Evolutionary conservation across 1,140 invertebrate species (phyloP), one percentile per base, ranked within the genome.

Genomic region (Meteorus sp.): DNA sequence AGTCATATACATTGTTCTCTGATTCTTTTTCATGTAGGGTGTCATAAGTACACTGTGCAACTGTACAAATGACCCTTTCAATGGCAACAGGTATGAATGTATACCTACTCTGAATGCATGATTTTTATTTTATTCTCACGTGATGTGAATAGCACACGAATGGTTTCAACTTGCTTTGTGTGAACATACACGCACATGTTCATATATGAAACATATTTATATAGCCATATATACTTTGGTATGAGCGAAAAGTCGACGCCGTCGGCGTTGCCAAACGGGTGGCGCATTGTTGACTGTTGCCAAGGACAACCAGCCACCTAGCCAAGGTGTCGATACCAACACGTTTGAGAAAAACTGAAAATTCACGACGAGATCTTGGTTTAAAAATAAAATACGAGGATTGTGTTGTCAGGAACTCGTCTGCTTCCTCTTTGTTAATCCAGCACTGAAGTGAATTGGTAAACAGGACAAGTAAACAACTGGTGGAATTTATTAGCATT

Each of bases 291-390:
- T 78, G 72, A 72, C 64, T 68, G 77, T 80, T 76, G 71, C 75
- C 72, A 77, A n/a, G 69, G 78, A 76, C 62, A 75, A 80, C 78
- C 31, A 61, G 22, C n/a, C 61, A 57, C 62, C 65, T 17, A 1
- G 2, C 13, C n/a, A 60, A 80, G 72, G 77, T 80, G 77, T 79
- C 72, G 67, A 72, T 69, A 77, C 67, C 66, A 60, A 70, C 72
- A 69, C 66, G 54, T 71, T 62, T 56, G 6, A 17, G 4, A 48
- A 52, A 54, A 59, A 27, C 39, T 51, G 9, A 55, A 51, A 50
- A 60, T 33, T 20, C 39, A 50, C 41, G n/a, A n/a, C n/a, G n/a
- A n/a, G n/a, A n/a, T n/a, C n/a, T n/a, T n/a, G n/a, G n/a, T n/a
- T n/a, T n/a, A n/a, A n/a, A n/a, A n/a, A n/a, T n/a, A n/a, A n/a